phyloP scores from a whole-genome alignment of 2,113 vertebrate species.

The Zeus faber region DNA sequence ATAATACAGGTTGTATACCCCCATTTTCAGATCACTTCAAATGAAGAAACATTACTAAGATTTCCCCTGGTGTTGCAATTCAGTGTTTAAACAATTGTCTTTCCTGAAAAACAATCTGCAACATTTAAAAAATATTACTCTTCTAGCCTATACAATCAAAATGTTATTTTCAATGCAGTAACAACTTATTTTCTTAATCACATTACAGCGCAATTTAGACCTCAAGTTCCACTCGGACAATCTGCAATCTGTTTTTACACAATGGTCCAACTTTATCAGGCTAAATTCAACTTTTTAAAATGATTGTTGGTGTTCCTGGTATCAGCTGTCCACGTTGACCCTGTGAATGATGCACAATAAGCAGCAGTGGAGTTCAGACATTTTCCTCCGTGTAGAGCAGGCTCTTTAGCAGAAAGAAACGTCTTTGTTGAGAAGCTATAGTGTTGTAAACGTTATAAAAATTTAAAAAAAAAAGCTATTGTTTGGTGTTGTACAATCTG shows the following conservation, averaged over 20 bases:
- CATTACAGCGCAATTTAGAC: constrained; percentile 19
- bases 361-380: constrained; percentile 40
- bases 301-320: constrained; percentile 31
- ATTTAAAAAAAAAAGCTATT: constrained; percentile 73
- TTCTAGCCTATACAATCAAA: background rate
- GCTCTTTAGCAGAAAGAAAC: constrained; percentile 17
- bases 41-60: no score
- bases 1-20: no score
- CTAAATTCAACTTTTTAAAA: constrained; percentile 37
- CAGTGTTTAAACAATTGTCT: constrained; percentile 3
- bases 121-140: background rate
- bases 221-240: constrained; percentile 4
- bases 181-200: background rate
- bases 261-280: constrained; percentile 25
- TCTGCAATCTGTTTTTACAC: no score
- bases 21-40: no score
- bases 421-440: constrained; percentile 47
- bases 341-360: constrained; percentile 38
- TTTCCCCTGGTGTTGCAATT: background rate
- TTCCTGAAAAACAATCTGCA: constrained; percentile 9
- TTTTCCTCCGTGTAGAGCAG: constrained; percentile 25
- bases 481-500: constrained; percentile 49
- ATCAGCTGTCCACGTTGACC: constrained; percentile 41
- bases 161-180: constrained; percentile 34
- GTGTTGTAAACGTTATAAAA: constrained; percentile 64